Percentiles rank a stretch among this genome's conserved stretches.
Evolutionary conservation across 2,888 invertebrate genomes (phyloP).

Genomic region (Harpalus rubripes): DNA sequence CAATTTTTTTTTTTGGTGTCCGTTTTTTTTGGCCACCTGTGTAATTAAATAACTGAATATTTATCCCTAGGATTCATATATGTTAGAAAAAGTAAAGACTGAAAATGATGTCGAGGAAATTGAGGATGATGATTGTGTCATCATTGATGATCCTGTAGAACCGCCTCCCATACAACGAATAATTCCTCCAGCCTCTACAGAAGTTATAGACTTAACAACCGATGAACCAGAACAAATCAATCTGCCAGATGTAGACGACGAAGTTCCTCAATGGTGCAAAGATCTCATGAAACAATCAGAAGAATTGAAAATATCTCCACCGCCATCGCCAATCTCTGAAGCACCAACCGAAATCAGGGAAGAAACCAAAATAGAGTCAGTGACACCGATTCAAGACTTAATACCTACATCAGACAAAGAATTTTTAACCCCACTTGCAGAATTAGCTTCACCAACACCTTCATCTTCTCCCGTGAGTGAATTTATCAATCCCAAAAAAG

Average conservation of each 20-base stretch:
- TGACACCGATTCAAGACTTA: neutral
- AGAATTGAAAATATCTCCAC: conserved; percentile 24
- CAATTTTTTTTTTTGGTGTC: too few species aligned
- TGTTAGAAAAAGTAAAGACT: conserved; percentile 22
- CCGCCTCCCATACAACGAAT: conserved; percentile 16
- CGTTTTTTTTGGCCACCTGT: too few species aligned
- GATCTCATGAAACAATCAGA: conserved; percentile 44
- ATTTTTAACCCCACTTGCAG: neutral
- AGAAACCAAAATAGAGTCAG: neutral
- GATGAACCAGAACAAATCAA: conserved; percentile 52
- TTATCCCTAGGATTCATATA: conserved; percentile 20
- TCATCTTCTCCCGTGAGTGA: neutral
- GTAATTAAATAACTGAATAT: neutral
- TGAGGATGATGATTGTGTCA: conserved; percentile 52
- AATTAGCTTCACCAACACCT: neutral
- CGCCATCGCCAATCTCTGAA: conserved; percentile 1
- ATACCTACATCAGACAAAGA: neutral
- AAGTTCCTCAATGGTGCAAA: conserved; percentile 48
- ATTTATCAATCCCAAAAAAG: neutral
- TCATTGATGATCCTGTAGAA: conserved; percentile 29
- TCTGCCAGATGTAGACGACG: conserved; percentile 6
- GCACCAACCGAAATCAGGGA: neutral
- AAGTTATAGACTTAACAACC: conserved; percentile 54
- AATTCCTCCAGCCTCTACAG: conserved; percentile 12
- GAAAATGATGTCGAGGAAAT: conserved; percentile 35